Percentiles rank a stretch among this genome's conserved stretches.
phyloP scores from a whole-genome alignment of 2,888 invertebrate genomes.

The Linhomoeus sp. region DNA sequence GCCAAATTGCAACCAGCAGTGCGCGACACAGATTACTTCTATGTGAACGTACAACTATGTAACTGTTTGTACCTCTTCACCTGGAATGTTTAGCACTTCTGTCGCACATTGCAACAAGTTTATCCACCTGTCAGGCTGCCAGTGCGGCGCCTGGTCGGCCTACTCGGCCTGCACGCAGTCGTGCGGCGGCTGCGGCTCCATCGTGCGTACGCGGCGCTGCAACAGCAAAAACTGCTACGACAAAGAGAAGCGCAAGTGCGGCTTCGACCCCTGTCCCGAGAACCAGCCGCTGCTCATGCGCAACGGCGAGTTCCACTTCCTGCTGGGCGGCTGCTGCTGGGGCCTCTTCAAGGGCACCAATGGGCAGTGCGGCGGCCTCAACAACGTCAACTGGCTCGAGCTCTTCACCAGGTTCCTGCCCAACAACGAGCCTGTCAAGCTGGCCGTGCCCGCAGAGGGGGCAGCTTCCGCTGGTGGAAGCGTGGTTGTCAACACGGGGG shows the following conservation, averaged over 20 bases:
- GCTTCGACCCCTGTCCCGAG: conserved; percentile 18
- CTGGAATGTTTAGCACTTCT: no score
- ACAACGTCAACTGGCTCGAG: background rate
- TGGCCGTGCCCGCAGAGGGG: background rate
- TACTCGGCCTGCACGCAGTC: conserved; percentile 19
- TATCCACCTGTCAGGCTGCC: no score
- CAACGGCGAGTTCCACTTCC: conserved; percentile 3
- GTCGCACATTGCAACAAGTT: no score
- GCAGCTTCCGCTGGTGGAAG: no score
- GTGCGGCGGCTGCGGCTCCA: conserved; percentile 24
- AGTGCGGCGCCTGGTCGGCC: conserved; percentile 18
- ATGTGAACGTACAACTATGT: no score
- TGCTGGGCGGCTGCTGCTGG: conserved; percentile 6
- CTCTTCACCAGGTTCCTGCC: background rate
- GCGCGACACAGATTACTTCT: no score
- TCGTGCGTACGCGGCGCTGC: conserved; percentile 11
- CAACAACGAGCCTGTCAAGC: background rate
- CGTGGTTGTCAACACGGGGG: no score
- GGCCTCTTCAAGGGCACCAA: background rate
- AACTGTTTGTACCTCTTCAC: no score
- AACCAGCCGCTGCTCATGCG: background rate
- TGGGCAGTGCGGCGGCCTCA: background rate
- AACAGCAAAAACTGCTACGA: background rate
- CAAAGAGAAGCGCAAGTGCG: conserved; percentile 21
- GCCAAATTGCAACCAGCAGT: no score